Base-by-base conservation (phyloP, 2,888 invertebrate species). In the Acanthosepion pharaonis region DNA sequence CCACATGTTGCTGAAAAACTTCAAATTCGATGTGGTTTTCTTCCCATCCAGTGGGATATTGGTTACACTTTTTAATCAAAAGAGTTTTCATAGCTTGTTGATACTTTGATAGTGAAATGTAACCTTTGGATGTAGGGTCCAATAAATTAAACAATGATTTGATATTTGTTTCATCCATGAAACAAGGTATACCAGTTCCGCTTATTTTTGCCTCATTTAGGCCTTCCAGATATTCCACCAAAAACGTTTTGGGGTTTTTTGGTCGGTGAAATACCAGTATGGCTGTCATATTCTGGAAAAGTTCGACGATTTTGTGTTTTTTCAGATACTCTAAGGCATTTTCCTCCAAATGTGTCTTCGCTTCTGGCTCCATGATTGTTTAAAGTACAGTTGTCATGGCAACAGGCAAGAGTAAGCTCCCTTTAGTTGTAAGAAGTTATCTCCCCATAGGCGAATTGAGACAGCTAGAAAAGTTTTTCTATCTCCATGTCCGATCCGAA, bases 161-260 rank as follows among this genome's bases (percentile, higher is more conserved):
- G 42, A 97, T 96, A 95, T 97, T 97, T 94, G 96, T 95, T 51
- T 97, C 97, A 96, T 97, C 97, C 96, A 97, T 97, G 92, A 97
- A 95, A 95, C 97, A 96, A 15, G 97, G 97, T 94, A 28, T 28
- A 5, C 18, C 6, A 9, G 0, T 28, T 0, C 5, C 18, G 18
- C 11, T 49, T 5, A 18, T 28, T 51, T 11, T 78, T 9, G 78
- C 78, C 0, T 23, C n/a, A 33, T 93, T 93, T 53, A 93, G 48
- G 1, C 53, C 93, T 1, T 48, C 15, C 23, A 93, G 93, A 20
- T 93, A 93, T 3, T 11, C 20, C 18, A 33, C 28, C 93, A 93
- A n/a, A 28, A 28, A 93, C 11, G 1, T 0, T 53, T 4, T 93
- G 23, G 93, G 91, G 42, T 95, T 95, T 97, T 97, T 96, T 96